Base-by-base conservation (phyloP, 2,888 invertebrate species). In the Cheilosia scutellata region DNA sequence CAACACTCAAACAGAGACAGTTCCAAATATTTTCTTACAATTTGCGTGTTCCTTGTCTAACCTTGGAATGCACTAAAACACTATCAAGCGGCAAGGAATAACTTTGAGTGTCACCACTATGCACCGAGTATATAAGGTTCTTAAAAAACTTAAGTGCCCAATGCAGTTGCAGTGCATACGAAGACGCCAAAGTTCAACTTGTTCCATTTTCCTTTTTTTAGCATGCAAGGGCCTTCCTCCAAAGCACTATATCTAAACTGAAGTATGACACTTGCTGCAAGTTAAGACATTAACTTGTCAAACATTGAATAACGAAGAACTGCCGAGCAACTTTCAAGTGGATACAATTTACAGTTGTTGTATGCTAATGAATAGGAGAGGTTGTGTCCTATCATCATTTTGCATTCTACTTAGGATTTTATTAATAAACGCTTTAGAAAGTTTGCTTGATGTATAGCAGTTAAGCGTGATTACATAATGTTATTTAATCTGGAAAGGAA, bases 1-100 rank as follows among this genome's bases (percentile, higher is more conserved):
- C 47, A 31, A 31, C 62, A 62, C 44, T 62, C 31, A 47, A 31
- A 62, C 37, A 51, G 51, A 62, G 62, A 27, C 60, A 62, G 44
- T 29, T 29, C 27, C n/a, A 62, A 27, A 44, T 20, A 49, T 37
- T 20, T 9, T 11, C 33, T 9, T 25, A 65, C 27, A 27, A 25
- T 49, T 37, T 65, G 65, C 51, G 25, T 65, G 37, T 51, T 27
- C n/a, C 51, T 65, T 65, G 37, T 16, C 27, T 27, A 7, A 27
- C 65, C 65, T 51, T 65, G 65, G n/a, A 63, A 37, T 33, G 20
- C 20, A 49, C 25, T 25, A 33, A 49, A 49, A 65, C 25, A 20
- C 33, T 11, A 2, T 33, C 2, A 3, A 25, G 31, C 40, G 40
- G 16, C 27, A n/a, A n/a, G 27, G 55, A 29, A 37, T 68, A 53